Base-by-base conservation (phyloP, 2,797 vertebrate species). In the Momotus momota region DNA sequence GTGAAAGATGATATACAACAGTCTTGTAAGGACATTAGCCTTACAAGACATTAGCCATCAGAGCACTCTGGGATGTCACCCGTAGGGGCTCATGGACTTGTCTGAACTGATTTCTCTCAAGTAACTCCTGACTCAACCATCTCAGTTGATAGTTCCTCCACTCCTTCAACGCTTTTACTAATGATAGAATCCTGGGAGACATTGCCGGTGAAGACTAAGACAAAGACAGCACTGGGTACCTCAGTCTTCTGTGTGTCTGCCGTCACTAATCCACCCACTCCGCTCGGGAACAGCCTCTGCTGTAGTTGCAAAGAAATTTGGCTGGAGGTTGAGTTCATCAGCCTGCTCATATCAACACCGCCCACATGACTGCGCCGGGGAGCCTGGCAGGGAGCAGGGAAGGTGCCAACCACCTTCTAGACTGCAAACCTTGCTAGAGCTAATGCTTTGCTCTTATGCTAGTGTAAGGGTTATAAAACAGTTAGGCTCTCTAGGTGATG, bases 41-140 rank as follows among this genome's bases (percentile, higher is more conserved):
- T 35, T 35, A 35, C 35, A 35, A 35, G 35, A 35, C 35, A 35
- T 35, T 35, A 66, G 25, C 45, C 62, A 35, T 77, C 43, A 57
- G 21, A 58, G 51, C 22, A 73, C 9, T 25, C 52, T 55, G 25
- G 10, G 9, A 46, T 38, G 33, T 13, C 6, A 12, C 22, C 20
- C 1, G 1, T 11, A 81, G 52, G 16, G 21, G 55, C 23, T 22
- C 73, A 65, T 0, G 0, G 64, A 48, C 14, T 31, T 40, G 11
- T 7, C 3, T 3, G 26, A 82, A 29, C 16, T 31, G 58, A 66
- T 9, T 40, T 74, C 49, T 45, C 49, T 23, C 2, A 13, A 55
- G 40, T 51, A 77, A 72, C 22, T 80, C 26, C 45, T 33, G 29
- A 25, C 49, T n/a, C 38, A 75, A 20, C 14, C 35, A 13, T 75